Base-by-base conservation (phyloP, 2,113 vertebrate genomes). In the Serinus canaria region DNA sequence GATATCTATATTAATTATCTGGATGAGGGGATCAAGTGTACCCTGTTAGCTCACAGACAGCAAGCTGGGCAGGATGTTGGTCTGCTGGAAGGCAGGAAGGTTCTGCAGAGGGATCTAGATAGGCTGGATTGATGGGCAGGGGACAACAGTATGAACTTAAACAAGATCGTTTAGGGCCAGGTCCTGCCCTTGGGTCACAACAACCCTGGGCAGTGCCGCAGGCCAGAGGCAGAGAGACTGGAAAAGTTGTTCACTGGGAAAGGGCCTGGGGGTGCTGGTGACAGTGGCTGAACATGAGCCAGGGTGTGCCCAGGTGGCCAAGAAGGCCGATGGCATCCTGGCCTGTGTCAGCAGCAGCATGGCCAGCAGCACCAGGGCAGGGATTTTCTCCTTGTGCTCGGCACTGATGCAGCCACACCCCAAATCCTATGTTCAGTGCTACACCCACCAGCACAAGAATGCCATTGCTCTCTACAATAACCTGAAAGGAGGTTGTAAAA, bases 311-410 rank as follows among this genome's bases (percentile, higher is more conserved):
- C 39, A 52, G 27, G 18, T 37, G 44, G 37, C 19, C 23, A 33
- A 74, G 68, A 74, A 52, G 23, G 5, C 3, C 44, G 81, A 1
- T 17, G 53, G 15, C 23, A 59, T 21, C 19, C 53, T 28, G 44
- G 33, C 6, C 66, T 72, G 20, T 5, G 3, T 0, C 33, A 81
- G n/a, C 44, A 89, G 10, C 0, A 22, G 15, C 5, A 5, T 10
- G n/a, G 37, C 15, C 33, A 67, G 44, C 37, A 66, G 52, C 18
- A 5, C 0, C 33, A 81, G 22, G 12, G 8, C 20, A 52, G 60
- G 13, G 23, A 33, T 24, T 66, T 5, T 16, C 17, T 13, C 9
- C 5, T 37, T 23, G 14, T 7, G 28, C 17, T 1, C 0, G 0
- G 44, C 22, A 14, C 37, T 13, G 25, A 2, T 33, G 37, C 16